Percentiles rank a stretch among this genome's conserved stretches.
Evolutionary conservation across 2,797 vertebrate genomes (phyloP).

Genomic region (Novumbra hubbsi): DNA sequence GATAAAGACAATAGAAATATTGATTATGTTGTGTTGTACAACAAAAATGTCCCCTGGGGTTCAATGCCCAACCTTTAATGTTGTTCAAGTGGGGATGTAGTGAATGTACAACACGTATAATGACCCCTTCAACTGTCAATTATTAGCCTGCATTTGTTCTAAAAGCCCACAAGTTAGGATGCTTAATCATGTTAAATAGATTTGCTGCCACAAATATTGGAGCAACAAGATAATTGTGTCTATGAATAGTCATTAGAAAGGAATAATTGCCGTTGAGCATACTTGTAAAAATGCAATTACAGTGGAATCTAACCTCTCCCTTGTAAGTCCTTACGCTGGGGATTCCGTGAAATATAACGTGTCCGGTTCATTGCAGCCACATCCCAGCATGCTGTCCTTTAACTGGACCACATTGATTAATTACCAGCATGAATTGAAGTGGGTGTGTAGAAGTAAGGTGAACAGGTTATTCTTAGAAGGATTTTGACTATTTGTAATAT

Average conservation of each 20-base stretch:
- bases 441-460: not conserved
- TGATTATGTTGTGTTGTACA: not conserved
- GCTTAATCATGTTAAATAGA: slow-evolving; percentile 5
- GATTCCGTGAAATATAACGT: slow-evolving; percentile 3
- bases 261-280: slow-evolving; percentile 14
- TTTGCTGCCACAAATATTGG: slow-evolving; percentile 2
- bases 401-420: slow-evolving; percentile 3
- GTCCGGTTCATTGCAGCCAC: slow-evolving; percentile 8
- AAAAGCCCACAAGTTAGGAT: slow-evolving; percentile 1
- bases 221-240: slow-evolving; percentile 15
- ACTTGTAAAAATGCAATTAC: slow-evolving; percentile 18
- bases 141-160: slow-evolving; percentile 4
- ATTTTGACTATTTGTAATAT: not conserved
- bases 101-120: not conserved
- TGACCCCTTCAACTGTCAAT: not conserved
- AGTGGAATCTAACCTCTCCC: slow-evolving; percentile 12
- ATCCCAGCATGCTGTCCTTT: not conserved
- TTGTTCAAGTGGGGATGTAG: not conserved
- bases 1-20: no score
- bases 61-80: not conserved
- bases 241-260: slow-evolving; percentile 23
- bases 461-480: not conserved
- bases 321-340: not conserved
- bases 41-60: not conserved
- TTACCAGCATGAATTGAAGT: not conserved